phyloP scores from a whole-genome alignment of 2,888 invertebrate species.

The Chromoteleia sp. region DNA sequence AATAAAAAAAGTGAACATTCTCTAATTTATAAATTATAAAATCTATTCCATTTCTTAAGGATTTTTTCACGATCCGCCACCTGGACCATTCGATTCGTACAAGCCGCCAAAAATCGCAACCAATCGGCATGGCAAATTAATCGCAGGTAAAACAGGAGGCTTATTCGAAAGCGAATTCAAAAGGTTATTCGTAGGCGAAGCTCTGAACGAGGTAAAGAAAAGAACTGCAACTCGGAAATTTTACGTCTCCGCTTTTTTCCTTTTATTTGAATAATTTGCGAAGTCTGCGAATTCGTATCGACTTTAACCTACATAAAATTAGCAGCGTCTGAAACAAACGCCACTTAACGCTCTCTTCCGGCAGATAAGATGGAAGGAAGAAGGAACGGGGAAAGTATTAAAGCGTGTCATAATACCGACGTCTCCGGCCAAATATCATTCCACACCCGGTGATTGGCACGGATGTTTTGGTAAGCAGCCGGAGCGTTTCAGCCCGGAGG shows the following conservation, averaged over 20 bases:
- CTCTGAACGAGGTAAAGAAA: slow-evolving; percentile 67
- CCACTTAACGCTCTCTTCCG: slow-evolving; percentile 18
- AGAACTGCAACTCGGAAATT: background rate
- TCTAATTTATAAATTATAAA: too few relatives aligned
- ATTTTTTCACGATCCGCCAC: slow-evolving; percentile 76
- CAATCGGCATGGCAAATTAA: slow-evolving; percentile 73
- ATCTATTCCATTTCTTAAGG: slow-evolving; percentile 68
- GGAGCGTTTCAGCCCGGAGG: slow-evolving; percentile 77
- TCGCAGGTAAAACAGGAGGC: slow-evolving; percentile 73
- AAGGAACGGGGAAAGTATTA: slow-evolving; percentile 12
- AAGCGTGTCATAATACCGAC: slow-evolving; percentile 71
- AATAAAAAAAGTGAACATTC: too few relatives aligned
- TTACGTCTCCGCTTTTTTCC: background rate
- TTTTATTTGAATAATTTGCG: background rate
- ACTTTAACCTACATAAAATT: slow-evolving; percentile 1
- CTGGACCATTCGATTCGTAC: slow-evolving; percentile 74
- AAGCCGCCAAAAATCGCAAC: background rate
- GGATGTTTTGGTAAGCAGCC: slow-evolving; percentile 85
- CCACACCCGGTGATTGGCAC: slow-evolving; percentile 86
- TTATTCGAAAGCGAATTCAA: slow-evolving; percentile 85
- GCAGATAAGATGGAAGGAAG: slow-evolving; percentile 9
- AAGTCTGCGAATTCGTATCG: slow-evolving; percentile 4
- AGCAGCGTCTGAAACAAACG: slow-evolving; percentile 7
- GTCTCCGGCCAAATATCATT: slow-evolving; percentile 83
- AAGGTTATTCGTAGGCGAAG: slow-evolving; percentile 85